Percentiles rank a stretch among this genome's conserved stretches.
Evolutionary conservation across 1,140 invertebrate species (phyloP).

Genomic region (Coptotermes formosanus): DNA sequence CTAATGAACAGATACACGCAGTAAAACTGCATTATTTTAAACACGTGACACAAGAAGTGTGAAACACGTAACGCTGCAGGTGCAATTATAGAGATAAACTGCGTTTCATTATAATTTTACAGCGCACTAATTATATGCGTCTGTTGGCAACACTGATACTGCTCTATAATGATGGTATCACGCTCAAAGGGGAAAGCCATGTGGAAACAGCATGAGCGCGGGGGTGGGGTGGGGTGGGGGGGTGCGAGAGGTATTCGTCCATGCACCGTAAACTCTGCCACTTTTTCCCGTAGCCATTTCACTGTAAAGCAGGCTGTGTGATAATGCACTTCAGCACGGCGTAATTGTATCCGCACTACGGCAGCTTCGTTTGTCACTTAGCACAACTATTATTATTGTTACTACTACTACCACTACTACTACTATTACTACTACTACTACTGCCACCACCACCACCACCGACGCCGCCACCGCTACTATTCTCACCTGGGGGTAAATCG

Average conservation of each 20-base stretch:
- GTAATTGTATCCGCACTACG: too few relatives aligned
- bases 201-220: not conserved
- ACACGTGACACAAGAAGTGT: not conserved
- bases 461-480: too few relatives aligned
- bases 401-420: too few relatives aligned
- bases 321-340: not conserved
- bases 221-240: not conserved
- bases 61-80: not conserved
- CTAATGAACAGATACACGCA: not conserved
- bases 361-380: too few relatives aligned
- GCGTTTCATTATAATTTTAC: constrained; percentile 2
- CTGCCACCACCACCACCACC: too few relatives aligned
- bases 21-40: not conserved
- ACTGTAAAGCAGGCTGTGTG: not conserved
- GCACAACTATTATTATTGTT: too few relatives aligned
- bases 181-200: not conserved
- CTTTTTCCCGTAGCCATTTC: not conserved
- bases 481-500: too few relatives aligned
- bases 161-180: not conserved
- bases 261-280: not conserved
- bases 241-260: not conserved
- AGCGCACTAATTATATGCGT: not conserved
- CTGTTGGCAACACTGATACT: not conserved
- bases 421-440: too few relatives aligned
- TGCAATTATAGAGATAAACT: not conserved